Evolutionary conservation across 2,797 vertebrate species (phyloP).

Genomic region (Manis pentadactyla): DNA sequence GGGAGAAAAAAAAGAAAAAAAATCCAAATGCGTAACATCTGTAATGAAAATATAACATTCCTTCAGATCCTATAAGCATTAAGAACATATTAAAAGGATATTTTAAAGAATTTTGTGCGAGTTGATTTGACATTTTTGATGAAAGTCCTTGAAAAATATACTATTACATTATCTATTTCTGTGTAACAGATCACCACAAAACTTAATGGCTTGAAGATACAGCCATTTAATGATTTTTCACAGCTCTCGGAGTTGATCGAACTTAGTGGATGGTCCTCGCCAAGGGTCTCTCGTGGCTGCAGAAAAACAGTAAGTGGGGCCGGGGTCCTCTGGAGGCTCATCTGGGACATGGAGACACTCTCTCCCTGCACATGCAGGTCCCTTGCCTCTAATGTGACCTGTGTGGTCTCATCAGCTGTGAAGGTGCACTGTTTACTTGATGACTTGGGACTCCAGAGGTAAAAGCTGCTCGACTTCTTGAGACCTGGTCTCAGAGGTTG

Average conservation of each 20-base stretch:
- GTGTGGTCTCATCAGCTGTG: too few relatives aligned
- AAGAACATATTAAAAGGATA: not conserved
- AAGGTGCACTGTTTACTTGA: not conserved
- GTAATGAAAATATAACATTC: not conserved
- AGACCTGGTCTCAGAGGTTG: not conserved
- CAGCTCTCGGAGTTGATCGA: not conserved
- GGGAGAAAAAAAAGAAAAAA: not conserved
- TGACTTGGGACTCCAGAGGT: not conserved
- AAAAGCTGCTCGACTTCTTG: not conserved
- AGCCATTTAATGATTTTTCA: not conserved
- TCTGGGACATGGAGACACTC: too few relatives aligned
- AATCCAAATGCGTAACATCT: not conserved
- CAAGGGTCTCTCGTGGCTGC: not conserved
- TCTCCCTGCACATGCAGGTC: not conserved
- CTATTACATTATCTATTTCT: not conserved
- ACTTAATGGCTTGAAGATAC: not conserved
- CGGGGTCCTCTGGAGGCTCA: not conserved
- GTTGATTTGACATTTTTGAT: not conserved
- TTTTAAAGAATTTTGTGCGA: not conserved
- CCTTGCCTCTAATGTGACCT: not conserved
- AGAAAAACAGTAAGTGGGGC: not conserved
- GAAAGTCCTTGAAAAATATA: not conserved
- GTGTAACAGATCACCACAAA: not conserved
- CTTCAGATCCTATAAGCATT: not conserved
- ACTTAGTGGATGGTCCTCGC: not conserved